phyloP scores from a whole-genome alignment of 2,888 invertebrate species.

The Chamaedrilus cognettii region DNA sequence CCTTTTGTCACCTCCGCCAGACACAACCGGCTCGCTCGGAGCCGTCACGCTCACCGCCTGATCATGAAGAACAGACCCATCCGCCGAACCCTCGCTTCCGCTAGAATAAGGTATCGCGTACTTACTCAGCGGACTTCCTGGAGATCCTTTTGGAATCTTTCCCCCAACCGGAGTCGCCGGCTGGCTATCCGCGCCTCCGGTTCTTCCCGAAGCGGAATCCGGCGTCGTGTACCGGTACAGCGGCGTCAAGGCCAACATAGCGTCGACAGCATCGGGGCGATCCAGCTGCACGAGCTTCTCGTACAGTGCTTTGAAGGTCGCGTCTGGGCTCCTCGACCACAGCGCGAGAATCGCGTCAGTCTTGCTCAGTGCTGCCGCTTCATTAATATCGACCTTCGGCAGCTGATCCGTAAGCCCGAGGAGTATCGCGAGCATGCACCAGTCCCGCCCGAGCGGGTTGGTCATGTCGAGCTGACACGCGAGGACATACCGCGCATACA shows the following conservation, averaged over 20 bases:
- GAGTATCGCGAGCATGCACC: slow-evolving; percentile 64
- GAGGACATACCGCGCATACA: slow-evolving; percentile 64
- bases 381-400: slow-evolving; percentile 60
- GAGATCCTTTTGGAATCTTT: too few relatives aligned
- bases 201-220: neutral
- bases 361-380: slow-evolving; percentile 47
- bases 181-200: too few relatives aligned
- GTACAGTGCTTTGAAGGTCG: slow-evolving; percentile 64
- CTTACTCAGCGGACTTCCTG: too few relatives aligned
- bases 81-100: too few relatives aligned
- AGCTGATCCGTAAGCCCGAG: slow-evolving; percentile 64
- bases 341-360: slow-evolving; percentile 62
- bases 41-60: too few relatives aligned
- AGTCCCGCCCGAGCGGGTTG: slow-evolving; percentile 64
- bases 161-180: too few relatives aligned
- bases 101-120: too few relatives aligned
- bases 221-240: slow-evolving; percentile 10
- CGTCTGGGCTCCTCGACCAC: slow-evolving; percentile 60
- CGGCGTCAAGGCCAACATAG: slow-evolving; percentile 60
- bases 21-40: too few relatives aligned
- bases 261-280: slow-evolving; percentile 66
- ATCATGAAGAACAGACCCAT: too few relatives aligned
- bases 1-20: too few relatives aligned
- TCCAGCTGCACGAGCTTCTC: slow-evolving; percentile 66
- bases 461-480: slow-evolving; percentile 62